Percentiles rank a stretch among this genome's conserved stretches.
Conservation (phyloP, 2,888 invertebrate species). For the Gisinianus flammeolus region DNA sequence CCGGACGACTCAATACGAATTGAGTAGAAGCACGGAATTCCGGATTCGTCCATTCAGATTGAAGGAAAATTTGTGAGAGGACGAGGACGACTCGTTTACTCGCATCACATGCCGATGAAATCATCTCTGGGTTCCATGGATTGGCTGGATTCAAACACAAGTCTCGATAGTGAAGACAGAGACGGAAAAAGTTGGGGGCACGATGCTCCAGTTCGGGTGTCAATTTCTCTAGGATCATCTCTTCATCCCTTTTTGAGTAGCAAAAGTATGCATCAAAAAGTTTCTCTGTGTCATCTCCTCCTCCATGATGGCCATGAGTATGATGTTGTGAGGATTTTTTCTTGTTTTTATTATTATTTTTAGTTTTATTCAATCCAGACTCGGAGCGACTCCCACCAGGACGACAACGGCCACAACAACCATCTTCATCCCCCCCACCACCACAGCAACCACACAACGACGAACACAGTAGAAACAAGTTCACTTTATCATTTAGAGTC, state of each 20-base stretch:
- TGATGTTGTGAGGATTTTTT: constrained; percentile 42
- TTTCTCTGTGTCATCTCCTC: constrained; percentile 50
- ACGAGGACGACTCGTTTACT: constrained; percentile 85
- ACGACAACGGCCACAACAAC: constrained; percentile 6
- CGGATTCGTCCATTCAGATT: constrained; percentile 84
- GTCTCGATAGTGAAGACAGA: constrained; percentile 85
- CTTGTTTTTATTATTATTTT: constrained; percentile 12
- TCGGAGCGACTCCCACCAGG: constrained; percentile 8
- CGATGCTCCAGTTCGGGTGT: constrained; percentile 79
- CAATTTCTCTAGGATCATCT: constrained; percentile 81
- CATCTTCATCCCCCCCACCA: neutral
- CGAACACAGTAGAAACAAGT: neutral
- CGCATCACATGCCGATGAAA: constrained; percentile 83
- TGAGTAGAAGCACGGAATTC: constrained; percentile 87
- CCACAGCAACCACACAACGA: constrained; percentile 6
- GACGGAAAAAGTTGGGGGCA: constrained; percentile 70
- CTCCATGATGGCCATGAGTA: constrained; percentile 3
- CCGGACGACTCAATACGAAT: constrained; percentile 45
- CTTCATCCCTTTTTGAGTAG: constrained; percentile 86
- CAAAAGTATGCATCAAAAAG: constrained; percentile 86
- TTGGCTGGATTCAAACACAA: constrained; percentile 79
- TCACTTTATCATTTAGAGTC: neutral
- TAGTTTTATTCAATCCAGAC: constrained; percentile 14
- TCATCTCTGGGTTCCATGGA: constrained; percentile 82
- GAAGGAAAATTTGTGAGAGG: constrained; percentile 84